These are phyloP conservation scores for Bellardia bayeri DNA, from an alignment of 2,888 invertebrate species.

Conservation along the genomic window DNA sequence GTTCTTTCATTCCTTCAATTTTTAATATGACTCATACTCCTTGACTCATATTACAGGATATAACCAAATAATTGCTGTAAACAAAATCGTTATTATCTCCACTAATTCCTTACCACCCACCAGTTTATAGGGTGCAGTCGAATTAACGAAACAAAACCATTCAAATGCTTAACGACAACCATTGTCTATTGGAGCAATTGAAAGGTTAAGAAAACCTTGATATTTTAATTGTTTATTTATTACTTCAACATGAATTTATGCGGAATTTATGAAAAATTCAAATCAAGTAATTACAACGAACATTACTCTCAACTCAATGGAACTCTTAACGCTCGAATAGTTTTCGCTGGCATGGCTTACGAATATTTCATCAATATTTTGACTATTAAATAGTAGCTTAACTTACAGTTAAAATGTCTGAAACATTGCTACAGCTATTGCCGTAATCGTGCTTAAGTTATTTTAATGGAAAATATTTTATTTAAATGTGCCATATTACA, in stretches of 20 bases:
- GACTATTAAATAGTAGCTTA: not conserved
- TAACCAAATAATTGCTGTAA: no score
- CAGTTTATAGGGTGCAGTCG: not conserved
- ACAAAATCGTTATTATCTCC: not conserved
- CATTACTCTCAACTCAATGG: slow-evolving; percentile 17
- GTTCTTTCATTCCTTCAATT: no score
- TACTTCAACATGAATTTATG: slow-evolving; percentile 46
- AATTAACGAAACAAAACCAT: not conserved
- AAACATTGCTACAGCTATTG: not conserved
- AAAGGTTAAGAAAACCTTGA: slow-evolving; percentile 42
- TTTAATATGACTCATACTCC: no score
- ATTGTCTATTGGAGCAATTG: not conserved
- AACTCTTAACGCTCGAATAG: slow-evolving; percentile 48
- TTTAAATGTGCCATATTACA: slow-evolving; percentile 45
- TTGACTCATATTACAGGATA: no score
- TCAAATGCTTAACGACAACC: not conserved
- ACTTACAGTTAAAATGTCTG: slow-evolving; percentile 21
- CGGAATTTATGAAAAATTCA: slow-evolving; percentile 41
- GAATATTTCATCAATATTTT: slow-evolving; percentile 31
- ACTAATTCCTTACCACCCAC: not conserved
- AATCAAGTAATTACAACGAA: slow-evolving; percentile 26
- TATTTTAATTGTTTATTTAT: slow-evolving; percentile 46
- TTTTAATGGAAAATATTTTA: slow-evolving; percentile 46
- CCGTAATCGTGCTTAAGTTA: slow-evolving; percentile 13
- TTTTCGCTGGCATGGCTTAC: slow-evolving; percentile 3